A percentile compares a stretch with the other conserved stretches of the same genome.
phyloP scores from a whole-genome alignment of 1,140 invertebrate species.

The Diorhabda sublineata region DNA sequence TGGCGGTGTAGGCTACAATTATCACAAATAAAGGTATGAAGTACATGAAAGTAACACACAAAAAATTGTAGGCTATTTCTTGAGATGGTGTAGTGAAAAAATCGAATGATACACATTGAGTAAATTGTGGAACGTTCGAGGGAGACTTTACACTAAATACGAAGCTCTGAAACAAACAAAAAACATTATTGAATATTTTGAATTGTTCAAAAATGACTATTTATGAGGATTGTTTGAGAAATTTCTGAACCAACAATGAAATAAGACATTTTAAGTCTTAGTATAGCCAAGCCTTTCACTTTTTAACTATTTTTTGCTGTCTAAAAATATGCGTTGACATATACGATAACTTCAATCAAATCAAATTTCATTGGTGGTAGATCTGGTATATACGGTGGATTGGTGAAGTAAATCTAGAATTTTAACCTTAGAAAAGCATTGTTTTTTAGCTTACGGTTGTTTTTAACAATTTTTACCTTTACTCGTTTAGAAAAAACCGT shows the following conservation, averaged over 20 bases:
- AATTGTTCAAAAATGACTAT: neutral
- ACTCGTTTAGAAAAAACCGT: too few relatives aligned
- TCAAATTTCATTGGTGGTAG: too few relatives aligned
- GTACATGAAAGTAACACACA: constrained; percentile 72
- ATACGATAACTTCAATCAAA: too few relatives aligned
- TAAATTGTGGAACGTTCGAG: constrained; percentile 61
- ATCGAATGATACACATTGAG: constrained; percentile 75
- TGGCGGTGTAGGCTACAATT: constrained; percentile 66
- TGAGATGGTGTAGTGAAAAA: constrained; percentile 59
- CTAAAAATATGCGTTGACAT: too few relatives aligned
- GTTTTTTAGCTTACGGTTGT: too few relatives aligned
- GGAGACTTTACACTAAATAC: constrained; percentile 69
- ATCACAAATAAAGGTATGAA: constrained; percentile 72
- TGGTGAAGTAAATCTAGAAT: too few relatives aligned
- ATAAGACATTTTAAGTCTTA: too few relatives aligned
- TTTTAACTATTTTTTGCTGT: too few relatives aligned
- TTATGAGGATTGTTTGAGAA: neutral
- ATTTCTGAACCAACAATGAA: neutral
- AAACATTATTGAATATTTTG: neutral
- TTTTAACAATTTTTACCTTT: too few relatives aligned
- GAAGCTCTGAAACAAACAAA: constrained; percentile 59
- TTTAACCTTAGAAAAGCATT: too few relatives aligned
- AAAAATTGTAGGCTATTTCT: constrained; percentile 71
- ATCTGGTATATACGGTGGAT: too few relatives aligned
- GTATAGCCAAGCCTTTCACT: too few relatives aligned